Percentiles rank a stretch among this genome's conserved stretches.
Conservation (phyloP, 1,140 invertebrate species). For the Tetramorium simillimum region DNA sequence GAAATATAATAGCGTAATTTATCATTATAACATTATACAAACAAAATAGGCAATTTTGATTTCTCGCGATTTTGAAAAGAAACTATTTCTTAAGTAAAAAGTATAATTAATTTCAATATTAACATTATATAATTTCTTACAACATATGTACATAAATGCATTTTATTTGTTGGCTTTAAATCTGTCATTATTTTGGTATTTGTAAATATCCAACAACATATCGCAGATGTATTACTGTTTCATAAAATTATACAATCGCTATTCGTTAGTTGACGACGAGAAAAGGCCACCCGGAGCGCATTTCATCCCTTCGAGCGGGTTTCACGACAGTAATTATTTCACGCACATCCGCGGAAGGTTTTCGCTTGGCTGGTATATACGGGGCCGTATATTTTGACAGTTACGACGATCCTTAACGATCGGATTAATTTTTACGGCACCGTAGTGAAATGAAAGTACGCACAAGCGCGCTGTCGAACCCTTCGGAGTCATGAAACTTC, state of each 20-base stretch:
- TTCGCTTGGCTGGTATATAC: constrained; percentile 70
- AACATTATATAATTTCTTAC: not conserved
- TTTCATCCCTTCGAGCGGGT: constrained; percentile 26
- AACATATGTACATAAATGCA: not conserved
- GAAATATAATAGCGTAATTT: not conserved
- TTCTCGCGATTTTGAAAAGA: not conserved
- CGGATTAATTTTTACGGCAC: constrained; percentile 82
- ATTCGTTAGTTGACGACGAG: constrained; percentile 32
- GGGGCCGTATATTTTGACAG: constrained; percentile 81
- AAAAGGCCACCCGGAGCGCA: constrained; percentile 8
- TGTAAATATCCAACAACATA: not conserved
- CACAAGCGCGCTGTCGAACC: constrained; percentile 8
- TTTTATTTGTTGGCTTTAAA: not conserved
- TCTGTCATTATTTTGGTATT: not conserved
- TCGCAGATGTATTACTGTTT: not conserved
- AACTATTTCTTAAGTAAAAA: not conserved
- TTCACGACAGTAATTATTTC: constrained; percentile 59
- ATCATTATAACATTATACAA: not conserved
- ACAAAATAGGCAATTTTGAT: not conserved
- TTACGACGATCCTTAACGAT: constrained; percentile 81
- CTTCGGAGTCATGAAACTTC: constrained; percentile 45
- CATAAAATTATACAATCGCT: constrained; percentile 30
- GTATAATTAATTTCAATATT: not conserved
- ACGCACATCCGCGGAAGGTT: constrained; percentile 63
- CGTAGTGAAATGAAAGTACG: constrained; percentile 77